A percentile compares a stretch with the other conserved stretches of the same genome.
These are phyloP conservation scores for Agrochola lychnidis DNA, from an alignment of 2,888 invertebrate species.

Conservation along the genomic window DNA sequence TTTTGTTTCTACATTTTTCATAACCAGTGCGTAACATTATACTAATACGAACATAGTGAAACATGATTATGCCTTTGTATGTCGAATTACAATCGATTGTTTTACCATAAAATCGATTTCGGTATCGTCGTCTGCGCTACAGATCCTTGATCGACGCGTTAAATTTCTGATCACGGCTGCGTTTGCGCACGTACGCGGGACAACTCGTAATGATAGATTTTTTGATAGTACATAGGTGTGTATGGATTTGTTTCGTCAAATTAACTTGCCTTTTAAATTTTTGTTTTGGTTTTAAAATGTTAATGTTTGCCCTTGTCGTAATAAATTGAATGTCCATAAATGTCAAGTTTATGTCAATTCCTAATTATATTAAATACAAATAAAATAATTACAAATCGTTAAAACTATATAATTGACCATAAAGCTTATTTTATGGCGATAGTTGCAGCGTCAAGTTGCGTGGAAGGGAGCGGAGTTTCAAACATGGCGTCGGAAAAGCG, in stretches of 20 bases:
- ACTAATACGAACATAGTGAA: conserved; percentile 15
- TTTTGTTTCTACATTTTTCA: conserved; percentile 39
- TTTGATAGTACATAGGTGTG: conserved; percentile 32
- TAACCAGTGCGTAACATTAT: conserved; percentile 41
- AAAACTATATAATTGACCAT: conserved; percentile 34
- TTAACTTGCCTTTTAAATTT: conserved; percentile 11
- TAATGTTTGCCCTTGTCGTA: background rate
- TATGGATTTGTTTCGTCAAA: conserved; percentile 32
- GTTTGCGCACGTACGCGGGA: conserved; percentile 64
- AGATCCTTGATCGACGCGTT: conserved; percentile 70
- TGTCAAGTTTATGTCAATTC: background rate
- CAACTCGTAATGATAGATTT: conserved; percentile 55
- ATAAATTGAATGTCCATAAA: background rate
- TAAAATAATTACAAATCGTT: conserved; percentile 1
- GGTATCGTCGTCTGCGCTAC: conserved; percentile 46
- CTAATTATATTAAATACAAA: background rate
- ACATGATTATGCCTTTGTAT: conserved; percentile 38
- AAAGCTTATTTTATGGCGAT: conserved; percentile 39
- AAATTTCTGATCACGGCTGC: conserved; percentile 72
- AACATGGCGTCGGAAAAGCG: conserved; percentile 90
- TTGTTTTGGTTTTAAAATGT: background rate
- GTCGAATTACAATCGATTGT: conserved; percentile 53
- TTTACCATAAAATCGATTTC: conserved; percentile 60
- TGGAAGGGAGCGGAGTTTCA: conserved; percentile 73
- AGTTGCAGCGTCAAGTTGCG: conserved; percentile 57